Conservation (phyloP, 2,797 vertebrate genomes). For the Chelon auratus region DNA sequence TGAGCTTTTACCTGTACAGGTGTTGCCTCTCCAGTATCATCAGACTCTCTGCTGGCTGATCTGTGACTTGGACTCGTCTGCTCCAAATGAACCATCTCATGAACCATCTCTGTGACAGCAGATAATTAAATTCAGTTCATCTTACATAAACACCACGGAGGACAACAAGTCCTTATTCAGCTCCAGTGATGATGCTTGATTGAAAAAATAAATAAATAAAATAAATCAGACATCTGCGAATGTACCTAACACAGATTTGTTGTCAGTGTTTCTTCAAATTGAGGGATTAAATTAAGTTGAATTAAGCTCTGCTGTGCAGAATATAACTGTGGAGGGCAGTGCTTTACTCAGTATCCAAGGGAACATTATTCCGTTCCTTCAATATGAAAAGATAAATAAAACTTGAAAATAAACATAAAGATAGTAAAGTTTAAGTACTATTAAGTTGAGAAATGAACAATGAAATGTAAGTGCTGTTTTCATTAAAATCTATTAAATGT, state of each 20-base stretch:
- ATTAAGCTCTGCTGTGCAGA: not conserved
- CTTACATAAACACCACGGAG: not conserved
- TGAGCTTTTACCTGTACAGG: conserved; percentile 55
- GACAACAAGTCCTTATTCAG: not conserved
- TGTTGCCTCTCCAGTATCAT: conserved; percentile 87
- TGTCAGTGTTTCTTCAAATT: not conserved
- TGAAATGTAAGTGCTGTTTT: not conserved
- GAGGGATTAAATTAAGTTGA: not conserved
- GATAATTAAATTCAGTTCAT: conserved; percentile 21
- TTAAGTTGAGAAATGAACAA: not conserved
- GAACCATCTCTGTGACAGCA: conserved; percentile 88
- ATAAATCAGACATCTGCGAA: conserved; percentile 2
- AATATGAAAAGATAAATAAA: not conserved
- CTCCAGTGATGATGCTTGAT: not conserved
- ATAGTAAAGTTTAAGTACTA: not conserved
- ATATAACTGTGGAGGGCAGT: not conserved
- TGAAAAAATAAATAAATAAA: not conserved
- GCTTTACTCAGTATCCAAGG: not conserved
- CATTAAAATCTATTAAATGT: not conserved
- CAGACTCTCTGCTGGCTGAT: conserved; percentile 79
- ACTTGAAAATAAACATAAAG: not conserved
- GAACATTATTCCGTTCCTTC: not conserved
- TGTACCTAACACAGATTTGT: not conserved
- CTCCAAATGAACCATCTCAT: conserved; percentile 92
- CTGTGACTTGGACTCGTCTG: conserved; percentile 84